Percentiles rank a stretch among this genome's conserved stretches.
phyloP scores from a whole-genome alignment of 1,140 invertebrate species.

The Euwallacea fornicatus region DNA sequence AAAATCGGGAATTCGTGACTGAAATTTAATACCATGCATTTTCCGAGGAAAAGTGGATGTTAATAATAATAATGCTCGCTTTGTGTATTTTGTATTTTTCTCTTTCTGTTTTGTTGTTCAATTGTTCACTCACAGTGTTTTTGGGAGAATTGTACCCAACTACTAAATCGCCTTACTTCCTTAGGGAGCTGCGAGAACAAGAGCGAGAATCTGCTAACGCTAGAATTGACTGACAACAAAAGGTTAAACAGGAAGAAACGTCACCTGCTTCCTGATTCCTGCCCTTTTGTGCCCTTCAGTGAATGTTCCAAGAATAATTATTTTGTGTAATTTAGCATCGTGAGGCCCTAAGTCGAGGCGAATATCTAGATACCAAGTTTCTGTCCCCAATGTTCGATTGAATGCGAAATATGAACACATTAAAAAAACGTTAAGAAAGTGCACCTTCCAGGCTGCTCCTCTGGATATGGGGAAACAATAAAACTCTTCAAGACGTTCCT shows the following conservation, averaged over 20 bases:
- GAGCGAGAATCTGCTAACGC: neutral
- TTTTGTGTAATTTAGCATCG: too few species aligned
- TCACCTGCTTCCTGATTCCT: slow-evolving; percentile 1
- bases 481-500: slow-evolving; percentile 17
- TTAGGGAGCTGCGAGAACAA: neutral
- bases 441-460: neutral
- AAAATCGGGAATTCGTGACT: slow-evolving; percentile 38
- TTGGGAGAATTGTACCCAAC: too few species aligned
- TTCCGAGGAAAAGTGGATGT: slow-evolving; percentile 27
- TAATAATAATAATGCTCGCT: slow-evolving; percentile 27
- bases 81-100: slow-evolving; percentile 12
- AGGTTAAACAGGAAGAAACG: slow-evolving; percentile 6
- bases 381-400: too few species aligned
- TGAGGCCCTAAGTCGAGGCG: too few species aligned
- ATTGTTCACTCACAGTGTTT: too few species aligned
- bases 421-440: too few species aligned
- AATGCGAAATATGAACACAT: too few species aligned
- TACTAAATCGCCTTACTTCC: neutral
- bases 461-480: slow-evolving; percentile 11
- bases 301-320: too few species aligned
- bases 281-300: too few species aligned
- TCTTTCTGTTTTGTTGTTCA: too few species aligned
- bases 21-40: slow-evolving; percentile 36
- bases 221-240: slow-evolving; percentile 6
- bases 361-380: too few species aligned